Evolutionary conservation across 2,797 vertebrate genomes (phyloP), one percentile per base, ranked within the genome.

Genomic region (Urosaurus nigricauda): DNA sequence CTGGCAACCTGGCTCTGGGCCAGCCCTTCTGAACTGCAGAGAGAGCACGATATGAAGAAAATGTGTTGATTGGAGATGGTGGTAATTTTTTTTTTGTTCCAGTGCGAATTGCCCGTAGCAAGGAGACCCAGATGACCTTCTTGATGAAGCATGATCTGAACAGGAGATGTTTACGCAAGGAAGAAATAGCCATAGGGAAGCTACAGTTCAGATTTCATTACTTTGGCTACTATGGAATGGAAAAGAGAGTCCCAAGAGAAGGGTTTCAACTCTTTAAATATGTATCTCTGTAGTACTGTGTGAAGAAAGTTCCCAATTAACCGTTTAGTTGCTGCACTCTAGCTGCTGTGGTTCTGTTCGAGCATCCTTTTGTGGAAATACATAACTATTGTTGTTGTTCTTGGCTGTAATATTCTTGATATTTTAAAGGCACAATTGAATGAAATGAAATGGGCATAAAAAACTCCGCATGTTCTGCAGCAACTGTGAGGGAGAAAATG

Each of bases 161-260:
- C 2, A 51, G 24, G 80, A 87, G 82, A 84, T 71, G 40, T 88
- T 87, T 87, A 82, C 3, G 8, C 75, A 91, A 75, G 84, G 85
- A 87, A 93, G 43, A 37, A 21, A 88, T 47, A 85, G 70, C 37
- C 16, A 53, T 1, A 77, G 78, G 47, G 35, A 85, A 92, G 47
- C 5, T 58, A 12, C 37, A 85, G 63, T 79, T 93, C 70, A 58
- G 26, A 80, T 92, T 90, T 94, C 2, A 63, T 71, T 91, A 78
- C 84, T 93, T 92, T 82, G 43, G 7, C 7, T 65, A 29, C 1
- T 83, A 63, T 24, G 21, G 75, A 84, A 74, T 1, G 40, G 88
- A 1, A 43, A 89, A n/a, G 83, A 40, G 5, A 37, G 6, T 90
- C 71, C 21, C 68, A 32, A 1, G 37, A 43, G 21, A 60, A 35